Base-by-base conservation (phyloP, 1,140 invertebrate species). In the Cyclargus thomasi region DNA sequence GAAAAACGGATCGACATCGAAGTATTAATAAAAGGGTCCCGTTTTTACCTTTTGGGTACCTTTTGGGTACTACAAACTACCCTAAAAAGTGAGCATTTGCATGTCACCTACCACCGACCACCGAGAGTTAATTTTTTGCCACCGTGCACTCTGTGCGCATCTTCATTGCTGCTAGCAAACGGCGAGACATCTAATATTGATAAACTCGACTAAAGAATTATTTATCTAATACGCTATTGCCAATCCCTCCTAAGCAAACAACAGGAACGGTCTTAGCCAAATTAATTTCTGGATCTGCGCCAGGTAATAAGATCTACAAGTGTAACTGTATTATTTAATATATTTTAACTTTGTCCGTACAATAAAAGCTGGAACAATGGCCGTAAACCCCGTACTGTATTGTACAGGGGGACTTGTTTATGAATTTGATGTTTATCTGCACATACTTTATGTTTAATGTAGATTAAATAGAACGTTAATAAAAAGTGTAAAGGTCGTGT, bases 321-420 rank as follows among this genome's bases (percentile, higher is more conserved):
- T 47, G 39, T 47, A 47, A 47, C 39, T 47, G 39, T 47, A 47
- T 47, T 47, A 47, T 47, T 47, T 16, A 47, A 47, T 47, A 47
- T 47, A 16, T 47, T 47, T 47, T 47, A 47, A 47, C 39, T 47
- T 47, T 47, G 39, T 47, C 39, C 39, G 39, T 47, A 59, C 20
- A 59, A 59, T 20, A 59, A 59, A 59, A 59, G 18, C 55, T 20
- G 7, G 18, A 59, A 59, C 55, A 59, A 59, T 59, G 55, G 18
- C 18, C 55, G 18, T 59, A 59, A 59, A 59, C 18, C n/a, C n/a
- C 53, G 53, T 55, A 18, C 53, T 55, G 18, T 55, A 20, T 55
- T 55, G 17, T 55, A 18, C 18, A 11, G 55, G 55, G 18, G 18
- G 18, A 18, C 18, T 20, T 18, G 10, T 21, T 18, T 20, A 59